Evolutionary conservation across 2,797 vertebrate species (phyloP), one percentile per base, ranked within the genome.

Genomic region (Anomalospiza imberbis): DNA sequence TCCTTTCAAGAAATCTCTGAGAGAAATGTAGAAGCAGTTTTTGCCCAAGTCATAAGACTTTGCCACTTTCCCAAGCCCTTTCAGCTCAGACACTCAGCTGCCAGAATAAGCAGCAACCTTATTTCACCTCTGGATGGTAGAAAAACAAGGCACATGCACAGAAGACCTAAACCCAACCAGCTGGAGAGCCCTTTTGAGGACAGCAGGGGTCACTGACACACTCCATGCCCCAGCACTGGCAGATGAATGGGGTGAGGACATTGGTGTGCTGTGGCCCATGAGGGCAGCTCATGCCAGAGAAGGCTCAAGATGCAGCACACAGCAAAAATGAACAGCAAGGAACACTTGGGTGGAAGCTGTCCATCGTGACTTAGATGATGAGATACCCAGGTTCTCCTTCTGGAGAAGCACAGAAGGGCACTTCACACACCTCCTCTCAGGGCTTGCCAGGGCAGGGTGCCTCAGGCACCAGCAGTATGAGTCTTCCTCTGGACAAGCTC

Each of bases 211-310:
- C 42, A 28, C 13, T 47, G 60, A 31, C 17, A 50, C 40, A 61
- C 5, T 36, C 54, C 2, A 2, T 3, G 2, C 7, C 17, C 50
- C 20, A 17, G n/a, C 58, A 66, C 31, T 0, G 0, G 31, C 66
- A 66, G 42, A 10, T 4, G 9, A 6, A 2, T 8, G 16, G 13
- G n/a, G 8, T 17, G 20, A 90, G 21, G 22, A 36, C 18, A 19
- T 9, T 36, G 28, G 4, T 61, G 14, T 55, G 34, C 57, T 71
- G 28, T 31, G 24, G 26, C 54, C 7, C 3, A 6, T 6, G 14
- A 11, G 10, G 6, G 7, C 29, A 82, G 22, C 32, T 68, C 12
- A 10, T 16, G 10, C 12, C 53, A 63, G 48, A 44, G 31, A 42
- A 25, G 10, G 15, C 19, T 83, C 21, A 11, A 36, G 62, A 29